A percentile compares a stretch with the other conserved stretches of the same genome.
phyloP scores from a whole-genome alignment of 2,113 vertebrate genomes.

The Telmatochromis sp. region DNA sequence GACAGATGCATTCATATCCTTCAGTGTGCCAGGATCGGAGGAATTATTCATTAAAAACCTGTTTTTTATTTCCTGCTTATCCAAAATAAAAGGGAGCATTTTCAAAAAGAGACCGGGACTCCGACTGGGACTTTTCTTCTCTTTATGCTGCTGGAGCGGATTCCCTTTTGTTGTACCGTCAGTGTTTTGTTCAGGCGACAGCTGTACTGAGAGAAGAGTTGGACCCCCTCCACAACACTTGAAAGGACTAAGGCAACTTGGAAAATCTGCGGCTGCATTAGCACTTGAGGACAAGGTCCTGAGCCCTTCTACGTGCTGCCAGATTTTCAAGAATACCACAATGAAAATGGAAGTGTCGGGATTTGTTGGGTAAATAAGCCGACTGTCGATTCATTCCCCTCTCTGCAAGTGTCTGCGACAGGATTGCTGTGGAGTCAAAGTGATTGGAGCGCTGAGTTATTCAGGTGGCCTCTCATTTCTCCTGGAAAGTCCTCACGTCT shows the following conservation, averaged over 20 bases:
- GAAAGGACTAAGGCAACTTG: slow-evolving; percentile 19
- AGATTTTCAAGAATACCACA: background rate
- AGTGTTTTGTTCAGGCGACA: slow-evolving; percentile 1
- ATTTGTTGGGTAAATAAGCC: slow-evolving; percentile 20
- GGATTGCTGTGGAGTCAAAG: slow-evolving; percentile 57
- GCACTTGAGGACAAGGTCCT: background rate
- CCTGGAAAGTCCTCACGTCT: slow-evolving; percentile 53
- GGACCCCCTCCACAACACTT: slow-evolving; percentile 16
- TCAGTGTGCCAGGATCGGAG: background rate
- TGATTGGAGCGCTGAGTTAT: slow-evolving; percentile 62
- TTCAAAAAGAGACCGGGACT: slow-evolving; percentile 22
- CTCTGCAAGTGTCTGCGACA: slow-evolving; percentile 16
- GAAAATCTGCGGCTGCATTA: slow-evolving; percentile 5
- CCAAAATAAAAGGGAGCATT: slow-evolving; percentile 14
- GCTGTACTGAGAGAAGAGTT: slow-evolving; percentile 44
- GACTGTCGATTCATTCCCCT: slow-evolving; percentile 6
- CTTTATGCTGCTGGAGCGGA: slow-evolving; percentile 19
- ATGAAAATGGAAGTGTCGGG: slow-evolving; percentile 10
- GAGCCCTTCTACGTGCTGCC: background rate
- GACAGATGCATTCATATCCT: slow-evolving; percentile 12
- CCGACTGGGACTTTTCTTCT: slow-evolving; percentile 38
- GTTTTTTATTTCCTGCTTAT: background rate
- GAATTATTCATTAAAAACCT: slow-evolving; percentile 7
- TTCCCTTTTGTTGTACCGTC: slow-evolving; percentile 33
- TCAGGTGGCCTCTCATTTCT: slow-evolving; percentile 57